phyloP scores from a whole-genome alignment of 2,113 vertebrate species.

The Hucho hucho region DNA sequence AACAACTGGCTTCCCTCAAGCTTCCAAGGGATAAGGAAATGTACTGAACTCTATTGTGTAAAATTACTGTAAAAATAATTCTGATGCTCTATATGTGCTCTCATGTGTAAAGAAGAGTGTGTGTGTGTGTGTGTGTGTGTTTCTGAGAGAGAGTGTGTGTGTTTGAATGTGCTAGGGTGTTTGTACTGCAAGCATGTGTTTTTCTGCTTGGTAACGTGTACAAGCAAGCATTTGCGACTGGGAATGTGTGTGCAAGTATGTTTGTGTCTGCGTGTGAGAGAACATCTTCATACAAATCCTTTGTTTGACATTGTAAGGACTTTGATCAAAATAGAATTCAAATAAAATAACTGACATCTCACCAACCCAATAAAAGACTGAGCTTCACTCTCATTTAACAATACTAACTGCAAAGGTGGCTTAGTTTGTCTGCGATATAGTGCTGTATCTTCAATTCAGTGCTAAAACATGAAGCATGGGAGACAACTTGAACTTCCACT shows the following conservation, averaged over 20 bases:
- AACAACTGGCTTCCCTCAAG: constrained; percentile 34
- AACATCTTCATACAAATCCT: constrained; percentile 35
- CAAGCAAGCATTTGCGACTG: constrained; percentile 2
- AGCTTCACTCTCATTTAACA: constrained; percentile 13
- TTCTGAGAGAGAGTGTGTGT: constrained; percentile 1
- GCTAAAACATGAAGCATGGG: no score
- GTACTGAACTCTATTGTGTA: constrained; percentile 45
- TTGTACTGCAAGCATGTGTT: not conserved
- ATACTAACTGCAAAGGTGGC: not conserved
- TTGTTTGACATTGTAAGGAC: constrained; percentile 45
- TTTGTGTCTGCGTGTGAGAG: constrained; percentile 23
- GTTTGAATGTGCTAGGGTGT: constrained; percentile 9
- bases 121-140: constrained; percentile 9
- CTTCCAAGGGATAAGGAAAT: constrained; percentile 5
- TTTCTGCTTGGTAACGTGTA: not conserved
- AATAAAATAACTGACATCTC: constrained; percentile 61
- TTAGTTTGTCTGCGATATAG: no score
- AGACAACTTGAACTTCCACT: no score
- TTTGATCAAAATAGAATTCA: constrained; percentile 50
- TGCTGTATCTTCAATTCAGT: no score
- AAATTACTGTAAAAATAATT: constrained; percentile 43
- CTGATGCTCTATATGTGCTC: constrained; percentile 48
- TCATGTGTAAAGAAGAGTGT: constrained; percentile 26
- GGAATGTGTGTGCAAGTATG: constrained; percentile 19
- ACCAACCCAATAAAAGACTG: constrained; percentile 25